Base-by-base conservation (phyloP, 2,797 vertebrate genomes). In the Ataeniobius toweri region DNA sequence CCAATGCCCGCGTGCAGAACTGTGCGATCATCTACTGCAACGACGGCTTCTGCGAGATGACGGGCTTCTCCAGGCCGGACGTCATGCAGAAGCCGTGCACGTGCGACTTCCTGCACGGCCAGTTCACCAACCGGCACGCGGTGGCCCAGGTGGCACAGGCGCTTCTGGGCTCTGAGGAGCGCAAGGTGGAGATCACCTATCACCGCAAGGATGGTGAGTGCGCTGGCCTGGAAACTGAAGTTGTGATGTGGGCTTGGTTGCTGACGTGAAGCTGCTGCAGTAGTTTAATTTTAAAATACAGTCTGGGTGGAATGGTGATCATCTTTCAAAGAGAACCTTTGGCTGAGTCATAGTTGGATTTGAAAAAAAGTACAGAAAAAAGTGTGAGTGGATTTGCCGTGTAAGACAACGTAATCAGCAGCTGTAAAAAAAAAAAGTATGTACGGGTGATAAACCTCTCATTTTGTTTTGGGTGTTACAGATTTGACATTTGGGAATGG, bases 1-100 rank as follows among this genome's bases (percentile, higher is more conserved):
- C 98, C 93, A 99, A 99, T 94, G 98, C 98, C 80, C 97, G 97
- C 77, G 98, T 98, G 78, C 95, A 99, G 95, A 99, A 99, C 85
- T 99, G 98, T 91, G 98, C 97, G 76, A 99, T 99, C 90, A 99
- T 99, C 96, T 99, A 99, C 94, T 99, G 98, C 94, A 99, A 99
- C 58, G 98, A 99, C 82, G 96, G 96, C 75, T 99, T 99, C 96
- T 99, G 98, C 63, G 97, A 99, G 94, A 98, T 99, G 98, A 99
- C 97, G 0, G 98, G 98, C 69, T 99, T 98, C 95, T 99, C 98
- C 79, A 94, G 98, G 90, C 97, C 98, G 80, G 98, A 99, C 87
- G 96, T 99, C 93, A 99, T 99, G 97, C 98, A 99, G 92, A 97
- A 96, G 92, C 97, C 98, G 0, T 99, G 98, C 92, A 99, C 97